Percentiles rank a stretch among this genome's conserved stretches.
These are phyloP conservation scores for Callorhinus ursinus DNA, from an alignment of 2,113 vertebrate genomes.

Conservation along the genomic window DNA sequence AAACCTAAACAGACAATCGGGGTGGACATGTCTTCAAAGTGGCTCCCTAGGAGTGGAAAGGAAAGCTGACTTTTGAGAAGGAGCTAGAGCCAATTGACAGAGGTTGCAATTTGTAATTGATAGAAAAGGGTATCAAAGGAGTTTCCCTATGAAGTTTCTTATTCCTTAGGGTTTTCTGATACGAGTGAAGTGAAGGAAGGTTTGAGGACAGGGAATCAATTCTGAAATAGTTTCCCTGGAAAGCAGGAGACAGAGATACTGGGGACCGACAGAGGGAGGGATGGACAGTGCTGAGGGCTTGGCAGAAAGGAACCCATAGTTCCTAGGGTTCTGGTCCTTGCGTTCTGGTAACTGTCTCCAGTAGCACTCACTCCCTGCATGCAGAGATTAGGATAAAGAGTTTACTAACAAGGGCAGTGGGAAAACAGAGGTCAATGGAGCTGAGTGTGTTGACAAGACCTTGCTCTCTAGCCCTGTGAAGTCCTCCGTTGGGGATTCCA, in stretches of 20 bases:
- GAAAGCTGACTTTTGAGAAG: constrained; percentile 13
- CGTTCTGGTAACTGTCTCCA: not conserved
- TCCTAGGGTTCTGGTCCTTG: not conserved
- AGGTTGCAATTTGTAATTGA: not conserved
- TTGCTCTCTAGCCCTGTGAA: not conserved
- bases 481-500: not conserved
- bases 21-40: not conserved
- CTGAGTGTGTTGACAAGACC: not conserved
- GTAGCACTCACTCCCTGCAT: not conserved
- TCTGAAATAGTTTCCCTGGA: constrained; percentile 15
- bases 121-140: constrained; percentile 5
- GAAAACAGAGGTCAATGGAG: not conserved
- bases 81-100: not conserved
- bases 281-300: not conserved
- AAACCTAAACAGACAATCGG: not conserved
- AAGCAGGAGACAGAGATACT: not conserved
- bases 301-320: not conserved
- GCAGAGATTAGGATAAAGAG: not conserved
- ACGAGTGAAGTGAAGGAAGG: constrained; percentile 10
- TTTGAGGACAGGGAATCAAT: not conserved
- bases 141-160: not conserved
- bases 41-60: not conserved
- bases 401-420: not conserved
- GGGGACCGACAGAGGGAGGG: not conserved
- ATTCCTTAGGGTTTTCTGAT: not conserved